Evolutionary conservation across 2,888 invertebrate species (phyloP).

Genomic region (Achlya flavicornis): DNA sequence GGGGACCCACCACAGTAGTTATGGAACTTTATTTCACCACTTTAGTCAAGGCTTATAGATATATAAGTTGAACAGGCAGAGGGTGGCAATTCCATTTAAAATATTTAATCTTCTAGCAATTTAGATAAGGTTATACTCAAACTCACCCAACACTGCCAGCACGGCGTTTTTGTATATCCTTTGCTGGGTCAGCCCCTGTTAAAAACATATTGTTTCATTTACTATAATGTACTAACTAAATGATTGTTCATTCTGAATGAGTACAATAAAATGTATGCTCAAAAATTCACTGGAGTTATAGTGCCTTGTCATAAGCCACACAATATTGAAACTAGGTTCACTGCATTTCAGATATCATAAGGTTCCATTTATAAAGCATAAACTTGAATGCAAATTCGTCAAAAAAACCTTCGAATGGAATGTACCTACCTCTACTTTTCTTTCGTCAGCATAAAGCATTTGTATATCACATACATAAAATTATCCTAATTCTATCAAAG

Average conservation of each 20-base stretch:
- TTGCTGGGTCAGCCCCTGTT: conserved; percentile 91
- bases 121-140: conserved; percentile 7
- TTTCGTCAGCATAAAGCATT: not conserved
- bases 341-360: not conserved
- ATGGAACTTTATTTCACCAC: no score
- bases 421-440: not conserved
- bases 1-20: no score
- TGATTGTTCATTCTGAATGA: no score
- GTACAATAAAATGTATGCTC: no score
- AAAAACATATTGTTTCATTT: conserved; percentile 32
- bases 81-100: no score
- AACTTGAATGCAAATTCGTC: not conserved
- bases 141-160: conserved; percentile 92
- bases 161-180: conserved; percentile 91
- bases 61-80: no score
- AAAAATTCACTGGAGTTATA: no score
- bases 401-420: not conserved
- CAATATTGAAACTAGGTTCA: not conserved
- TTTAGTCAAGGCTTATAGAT: no score
- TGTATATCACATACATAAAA: not conserved
- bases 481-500: not conserved
- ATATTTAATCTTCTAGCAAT: no score
- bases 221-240: no score
- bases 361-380: not conserved
- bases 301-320: not conserved